Evolutionary conservation across 2,797 vertebrate genomes (phyloP), one percentile per base, ranked within the genome.

Genomic region (Mallotus villosus): DNA sequence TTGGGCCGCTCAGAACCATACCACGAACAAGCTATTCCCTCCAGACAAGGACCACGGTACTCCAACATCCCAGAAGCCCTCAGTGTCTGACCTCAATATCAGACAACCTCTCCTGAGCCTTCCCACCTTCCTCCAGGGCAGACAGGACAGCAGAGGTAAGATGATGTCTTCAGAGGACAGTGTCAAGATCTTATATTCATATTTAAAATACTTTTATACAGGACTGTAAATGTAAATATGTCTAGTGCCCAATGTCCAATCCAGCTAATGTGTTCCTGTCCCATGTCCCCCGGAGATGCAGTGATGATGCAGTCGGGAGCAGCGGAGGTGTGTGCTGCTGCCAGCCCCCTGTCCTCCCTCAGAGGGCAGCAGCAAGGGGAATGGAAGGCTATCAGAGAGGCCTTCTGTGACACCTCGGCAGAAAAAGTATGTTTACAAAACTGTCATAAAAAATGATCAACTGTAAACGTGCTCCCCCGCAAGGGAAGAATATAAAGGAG

Each of bases 401-500:
- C 87, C 60, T 90, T 93, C 92, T 91, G 87, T 87, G 92, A 94
- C 87, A 91, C 92, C 73, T 78, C 91, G 87, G 86, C 87, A 90
- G 90, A 93, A 90, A 90, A 93, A 74, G 95, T 94, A 94, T 5
- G 19, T 17, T 17, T 17, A 19, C 51, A 17, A 55, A 55, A n/a
- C 3, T 4, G 9, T 17, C 4, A 0, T 0, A 55, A 55, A 55
- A 55, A 19, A 17, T 5, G 1, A 51, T 17, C 17, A 53, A 5
- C 51, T 17, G 5, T 17, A 55, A 55, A 55, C 5, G 17, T 12
- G 9, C 41, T 41, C 2, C 9, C 34, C 12, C 9, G 1, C 12
- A 46, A 46, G 11, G 41, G 41, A 46, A 14, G 11, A 46, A 46
- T 12, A 46, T 46, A 46, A 8, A 46, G 41, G 41, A 14, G 14